Base-by-base conservation (phyloP, 2,888 invertebrate species). In the Drosophila nigricruria region DNA sequence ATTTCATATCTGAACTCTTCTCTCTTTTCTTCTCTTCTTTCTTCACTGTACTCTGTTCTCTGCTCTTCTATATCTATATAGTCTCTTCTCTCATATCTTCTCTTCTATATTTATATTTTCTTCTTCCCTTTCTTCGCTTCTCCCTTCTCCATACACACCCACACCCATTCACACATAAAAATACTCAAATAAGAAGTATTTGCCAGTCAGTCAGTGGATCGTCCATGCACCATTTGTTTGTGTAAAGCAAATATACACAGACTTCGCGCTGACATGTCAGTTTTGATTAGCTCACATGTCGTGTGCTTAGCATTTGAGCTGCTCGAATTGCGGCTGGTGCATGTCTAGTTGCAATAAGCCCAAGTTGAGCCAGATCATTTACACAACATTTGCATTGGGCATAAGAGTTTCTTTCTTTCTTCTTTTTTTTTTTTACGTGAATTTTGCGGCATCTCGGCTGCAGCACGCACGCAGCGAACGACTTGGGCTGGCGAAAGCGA, bases 311-410 rank as follows among this genome's bases (percentile, higher is more conserved):
- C 25, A 25, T 54, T 54, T 38, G 53, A 53, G 53, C 36, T 8
- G 53, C 36, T 52, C 25, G 53, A 36, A n/a, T 18, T 45, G 27
- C 18, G 10, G 36, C 52, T 75, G 54, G 52, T 64, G 82, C 85
- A 88, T 86, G 85, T 86, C 66, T 62, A 68, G 64, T 45, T 67
- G 81, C 86, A 76, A 86, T 86, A 76, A 86, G 78, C 59, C 70
- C 71, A 72, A 73, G 53, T 52, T 42, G 60, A 59, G 71, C 61
- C 23, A 30, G 53, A 53, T 53, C 53, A 72, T 88, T 89, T 89
- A 78, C 82, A 89, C 77, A 84, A 84, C 77, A 85, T 89, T 89
- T 84, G 82, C 81, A 87, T 87, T 57, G 74, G 45, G 60, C 50
- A 56, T 61, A 61, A 52, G 45, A 52, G 18, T 49, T 16, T 20